Conservation (phyloP, 1,140 invertebrate species). For the Cydia pomonella region DNA sequence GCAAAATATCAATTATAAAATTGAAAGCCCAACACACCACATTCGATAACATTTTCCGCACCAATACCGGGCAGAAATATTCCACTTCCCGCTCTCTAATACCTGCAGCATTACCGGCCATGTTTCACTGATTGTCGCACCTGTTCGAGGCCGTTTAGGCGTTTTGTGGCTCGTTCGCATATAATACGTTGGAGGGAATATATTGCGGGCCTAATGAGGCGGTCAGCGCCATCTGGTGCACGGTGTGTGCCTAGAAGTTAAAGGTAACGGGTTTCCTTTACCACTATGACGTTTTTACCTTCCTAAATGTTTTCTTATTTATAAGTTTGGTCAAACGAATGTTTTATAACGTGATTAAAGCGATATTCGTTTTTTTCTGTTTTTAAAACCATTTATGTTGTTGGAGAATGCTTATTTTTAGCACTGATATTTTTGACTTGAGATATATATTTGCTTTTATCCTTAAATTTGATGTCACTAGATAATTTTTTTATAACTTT, state of each 20-base stretch:
- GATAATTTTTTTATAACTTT: too few species aligned
- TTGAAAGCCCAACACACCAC: neutral
- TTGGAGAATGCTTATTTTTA: too few species aligned
- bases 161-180: neutral
- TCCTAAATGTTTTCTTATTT: too few species aligned
- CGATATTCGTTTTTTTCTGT: too few species aligned
- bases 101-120: constrained; percentile 9
- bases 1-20: neutral
- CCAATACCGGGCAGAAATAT: neutral
- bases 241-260: neutral
- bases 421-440: too few species aligned
- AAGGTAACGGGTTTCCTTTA: neutral
- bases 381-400: too few species aligned
- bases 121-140: constrained; percentile 18
- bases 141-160: neutral
- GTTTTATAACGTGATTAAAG: too few species aligned
- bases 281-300: too few species aligned
- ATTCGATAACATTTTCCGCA: neutral
- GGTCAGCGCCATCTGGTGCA: neutral
- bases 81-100: neutral
- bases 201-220: constrained; percentile 3
- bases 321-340: too few species aligned
- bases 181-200: neutral
- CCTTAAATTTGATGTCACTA: too few species aligned
- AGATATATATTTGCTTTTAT: too few species aligned